Evolutionary conservation across 2,797 vertebrate species (phyloP).

Genomic region (Tiaroga cobitis): DNA sequence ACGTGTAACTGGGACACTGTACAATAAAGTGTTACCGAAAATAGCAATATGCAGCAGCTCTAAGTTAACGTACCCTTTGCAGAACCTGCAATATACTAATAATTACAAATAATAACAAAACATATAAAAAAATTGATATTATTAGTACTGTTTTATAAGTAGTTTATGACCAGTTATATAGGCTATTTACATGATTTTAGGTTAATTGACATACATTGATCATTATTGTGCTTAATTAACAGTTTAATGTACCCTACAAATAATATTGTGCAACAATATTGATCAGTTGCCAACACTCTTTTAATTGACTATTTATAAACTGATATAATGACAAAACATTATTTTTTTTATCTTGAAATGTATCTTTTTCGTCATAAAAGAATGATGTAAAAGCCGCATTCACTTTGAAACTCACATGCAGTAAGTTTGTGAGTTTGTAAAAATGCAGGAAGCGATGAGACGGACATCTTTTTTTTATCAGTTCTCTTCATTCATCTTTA

Average conservation of each 20-base stretch:
- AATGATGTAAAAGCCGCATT: constrained; percentile 6
- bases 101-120: too few relatives aligned
- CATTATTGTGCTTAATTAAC: background rate
- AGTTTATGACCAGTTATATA: background rate
- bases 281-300: background rate
- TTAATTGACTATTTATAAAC: background rate
- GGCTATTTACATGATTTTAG: background rate
- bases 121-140: too few relatives aligned
- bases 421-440: constrained; percentile 3
- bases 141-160: background rate
- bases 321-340: background rate
- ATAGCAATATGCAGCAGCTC: too few relatives aligned
- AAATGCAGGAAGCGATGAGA: constrained; percentile 2
- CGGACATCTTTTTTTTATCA: constrained; percentile 14
- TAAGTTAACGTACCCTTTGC: too few relatives aligned
- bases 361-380: background rate
- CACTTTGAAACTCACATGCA: background rate
- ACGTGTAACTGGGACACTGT: too few relatives aligned
- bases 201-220: background rate
- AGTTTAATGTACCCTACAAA: background rate
- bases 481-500: constrained; percentile 37
- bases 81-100: too few relatives aligned
- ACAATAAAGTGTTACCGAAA: too few relatives aligned
- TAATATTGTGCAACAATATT: background rate
- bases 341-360: background rate